phyloP scores from a whole-genome alignment of 1,140 invertebrate species.

The Metopolophium dirhodum region DNA sequence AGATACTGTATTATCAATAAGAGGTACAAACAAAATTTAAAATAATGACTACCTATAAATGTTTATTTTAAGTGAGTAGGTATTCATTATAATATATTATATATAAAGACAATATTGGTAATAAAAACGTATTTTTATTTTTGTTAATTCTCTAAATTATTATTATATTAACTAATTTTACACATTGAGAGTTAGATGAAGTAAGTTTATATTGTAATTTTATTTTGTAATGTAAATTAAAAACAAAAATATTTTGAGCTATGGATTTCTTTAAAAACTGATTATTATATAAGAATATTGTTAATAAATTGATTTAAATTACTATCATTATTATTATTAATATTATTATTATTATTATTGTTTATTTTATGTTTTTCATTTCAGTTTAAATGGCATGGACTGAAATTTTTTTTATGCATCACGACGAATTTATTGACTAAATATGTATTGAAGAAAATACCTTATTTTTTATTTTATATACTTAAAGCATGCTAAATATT shows the following conservation, averaged over 20 bases:
- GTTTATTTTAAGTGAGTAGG: not conserved
- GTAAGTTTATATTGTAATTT: not conserved
- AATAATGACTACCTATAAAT: not conserved
- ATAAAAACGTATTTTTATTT: not conserved
- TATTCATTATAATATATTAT: not conserved
- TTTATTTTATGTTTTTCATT: constrained; percentile 39
- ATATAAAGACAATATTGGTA: not conserved
- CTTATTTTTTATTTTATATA: not conserved
- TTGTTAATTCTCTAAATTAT: not conserved
- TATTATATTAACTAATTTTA: not conserved
- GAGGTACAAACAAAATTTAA: not conserved
- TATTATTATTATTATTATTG: not conserved
- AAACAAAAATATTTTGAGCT: not conserved
- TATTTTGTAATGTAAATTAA: not conserved
- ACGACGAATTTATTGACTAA: not conserved
- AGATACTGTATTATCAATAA: not conserved
- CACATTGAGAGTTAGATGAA: not conserved
- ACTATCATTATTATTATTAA: not conserved
- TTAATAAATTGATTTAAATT: not conserved
- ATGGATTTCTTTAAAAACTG: not conserved
- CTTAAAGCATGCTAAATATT: not conserved
- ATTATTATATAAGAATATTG: not conserved
- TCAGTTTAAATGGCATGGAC: constrained; percentile 41
- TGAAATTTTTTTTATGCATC: constrained; percentile 11
- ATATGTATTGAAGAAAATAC: constrained; percentile 22